Evolutionary conservation across 2,888 invertebrate genomes (phyloP), one percentile per base, ranked within the genome.

Genomic region (Margaritifera margaritifera): DNA sequence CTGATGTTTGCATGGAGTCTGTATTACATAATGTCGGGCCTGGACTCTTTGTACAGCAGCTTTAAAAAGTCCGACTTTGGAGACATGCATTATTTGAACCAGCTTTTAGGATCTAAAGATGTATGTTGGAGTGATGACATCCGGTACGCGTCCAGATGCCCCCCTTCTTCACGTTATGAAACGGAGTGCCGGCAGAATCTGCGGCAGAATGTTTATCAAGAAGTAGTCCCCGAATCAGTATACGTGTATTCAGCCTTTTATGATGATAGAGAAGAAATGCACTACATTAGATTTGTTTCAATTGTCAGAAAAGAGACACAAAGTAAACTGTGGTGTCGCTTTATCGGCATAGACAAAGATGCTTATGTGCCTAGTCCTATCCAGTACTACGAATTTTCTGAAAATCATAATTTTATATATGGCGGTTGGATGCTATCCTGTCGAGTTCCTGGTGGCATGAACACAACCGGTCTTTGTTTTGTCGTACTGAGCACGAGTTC

Each of bases 381-480:
- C 3, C 15, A 50, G 19, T 61, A 60, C 18, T 83, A 83, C 65
- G 77, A 83, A 66, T 74, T 81, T 68, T 80, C 80, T 72, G 86
- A 86, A 73, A 86, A 86, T 64, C 86, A 86, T 64, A 76, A 75
- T 50, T 78, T 75, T 63, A 52, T 52, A 18, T 80, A 69, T 64
- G 85, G 85, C 15, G 85, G 84, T 4, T 84, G 78, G 72, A 79
- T 86, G n/a, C 69, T 82, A 50, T 84, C 85, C 0, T 86, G 86
- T 58, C 57, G 25, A 25, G 50, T 84, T 31, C 82, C 85, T 11
- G 31, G 68, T 8, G 57, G 54, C 24, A 55, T 74, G 19, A 53
- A 53, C n/a, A 18, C 25, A 6, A 6, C 50, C 4, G 1, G 31
- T 31, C 31, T 31, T 31, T 31, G 31, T 31, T 31, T 31, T 31